Conservation (phyloP, 2,888 invertebrate genomes). For the Masnerella sp. region DNA sequence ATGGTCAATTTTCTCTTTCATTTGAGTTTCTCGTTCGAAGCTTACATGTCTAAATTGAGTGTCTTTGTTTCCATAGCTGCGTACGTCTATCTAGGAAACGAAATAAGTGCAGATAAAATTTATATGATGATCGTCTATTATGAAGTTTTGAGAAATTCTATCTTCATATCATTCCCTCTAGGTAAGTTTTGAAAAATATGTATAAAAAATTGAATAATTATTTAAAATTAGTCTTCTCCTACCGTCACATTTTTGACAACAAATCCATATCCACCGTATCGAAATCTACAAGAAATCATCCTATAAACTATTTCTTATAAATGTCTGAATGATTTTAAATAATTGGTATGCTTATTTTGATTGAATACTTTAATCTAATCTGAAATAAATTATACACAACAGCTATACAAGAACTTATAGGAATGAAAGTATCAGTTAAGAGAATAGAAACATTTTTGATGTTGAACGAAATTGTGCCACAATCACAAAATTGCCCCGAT, state of each 20-base stretch:
- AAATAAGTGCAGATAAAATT: slow-evolving; percentile 84
- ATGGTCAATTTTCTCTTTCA: slow-evolving; percentile 80
- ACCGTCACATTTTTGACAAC: too few species aligned
- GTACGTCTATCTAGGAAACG: slow-evolving; percentile 81
- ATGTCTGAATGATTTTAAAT: too few species aligned
- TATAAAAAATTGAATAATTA: too few species aligned
- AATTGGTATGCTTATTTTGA: too few species aligned
- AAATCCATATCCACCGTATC: too few species aligned
- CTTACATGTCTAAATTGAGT: slow-evolving; percentile 84
- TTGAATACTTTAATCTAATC: too few species aligned
- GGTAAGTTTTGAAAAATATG: too few species aligned
- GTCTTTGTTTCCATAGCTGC: slow-evolving; percentile 84
- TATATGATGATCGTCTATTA: slow-evolving; percentile 86
- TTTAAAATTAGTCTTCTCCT: too few species aligned
- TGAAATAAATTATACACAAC: too few species aligned
- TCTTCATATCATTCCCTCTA: slow-evolving; percentile 84
- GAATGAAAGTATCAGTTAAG: slow-evolving; percentile 81
- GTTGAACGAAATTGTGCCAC: slow-evolving; percentile 63
- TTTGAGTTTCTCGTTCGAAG: slow-evolving; percentile 80
- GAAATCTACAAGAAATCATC: too few species aligned
- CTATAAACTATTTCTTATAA: too few species aligned
- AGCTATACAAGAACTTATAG: slow-evolving; percentile 83
- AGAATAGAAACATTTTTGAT: slow-evolving; percentile 76
- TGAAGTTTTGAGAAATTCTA: slow-evolving; percentile 84
- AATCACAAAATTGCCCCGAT: not conserved